phyloP scores from a whole-genome alignment of 2,888 invertebrate genomes.

The Agrilus cyanescens region DNA sequence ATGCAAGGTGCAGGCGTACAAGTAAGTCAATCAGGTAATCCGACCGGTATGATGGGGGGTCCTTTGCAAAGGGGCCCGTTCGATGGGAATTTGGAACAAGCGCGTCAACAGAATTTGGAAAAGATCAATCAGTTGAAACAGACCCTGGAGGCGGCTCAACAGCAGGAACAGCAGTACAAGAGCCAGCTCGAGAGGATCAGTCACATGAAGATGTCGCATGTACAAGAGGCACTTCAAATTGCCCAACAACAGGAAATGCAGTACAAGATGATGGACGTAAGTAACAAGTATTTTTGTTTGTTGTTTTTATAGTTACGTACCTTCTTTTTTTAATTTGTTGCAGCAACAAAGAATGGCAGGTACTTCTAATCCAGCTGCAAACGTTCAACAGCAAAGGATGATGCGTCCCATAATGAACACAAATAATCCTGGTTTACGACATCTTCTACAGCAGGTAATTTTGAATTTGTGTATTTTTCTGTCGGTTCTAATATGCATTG shows the following conservation, averaged over 20 bases:
- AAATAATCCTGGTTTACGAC: conserved; percentile 68
- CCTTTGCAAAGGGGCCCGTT: conserved; percentile 28
- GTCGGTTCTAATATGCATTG: background rate
- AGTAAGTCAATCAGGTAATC: conserved; percentile 20
- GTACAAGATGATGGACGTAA: conserved; percentile 61
- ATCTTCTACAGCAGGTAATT: conserved; percentile 65
- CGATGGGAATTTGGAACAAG: conserved; percentile 53
- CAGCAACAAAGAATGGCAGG: conserved; percentile 32
- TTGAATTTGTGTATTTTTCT: background rate
- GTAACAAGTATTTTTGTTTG: conserved; percentile 13
- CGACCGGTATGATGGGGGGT: conserved; percentile 25
- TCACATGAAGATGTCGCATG: conserved; percentile 44
- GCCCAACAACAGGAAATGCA: conserved; percentile 74
- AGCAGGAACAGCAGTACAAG: conserved; percentile 67
- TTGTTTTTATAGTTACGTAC: no score
- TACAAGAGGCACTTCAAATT: conserved; percentile 54
- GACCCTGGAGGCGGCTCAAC: conserved; percentile 68
- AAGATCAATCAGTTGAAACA: conserved; percentile 67
- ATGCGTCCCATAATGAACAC: conserved; percentile 59
- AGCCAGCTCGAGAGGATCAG: conserved; percentile 63
- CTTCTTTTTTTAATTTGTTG: background rate
- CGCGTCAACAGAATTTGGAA: conserved; percentile 65
- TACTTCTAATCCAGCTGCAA: conserved; percentile 23
- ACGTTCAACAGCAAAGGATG: conserved; percentile 45
- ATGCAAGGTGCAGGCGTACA: conserved; percentile 21